Evolutionary conservation across 2,797 vertebrate species (phyloP).

Genomic region (Gambelia wislizenii): DNA sequence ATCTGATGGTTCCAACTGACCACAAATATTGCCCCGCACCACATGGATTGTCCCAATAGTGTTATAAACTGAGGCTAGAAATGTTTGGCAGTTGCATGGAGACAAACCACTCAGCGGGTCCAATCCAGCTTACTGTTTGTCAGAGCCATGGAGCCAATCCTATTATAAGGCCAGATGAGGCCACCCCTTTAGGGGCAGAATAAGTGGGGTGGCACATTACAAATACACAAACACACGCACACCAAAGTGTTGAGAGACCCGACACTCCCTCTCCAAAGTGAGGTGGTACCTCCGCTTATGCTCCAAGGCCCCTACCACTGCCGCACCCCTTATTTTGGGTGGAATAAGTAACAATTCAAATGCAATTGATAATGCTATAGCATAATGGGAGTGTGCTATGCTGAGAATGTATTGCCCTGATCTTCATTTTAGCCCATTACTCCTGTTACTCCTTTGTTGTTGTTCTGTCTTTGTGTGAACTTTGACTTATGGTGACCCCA

Average conservation of each 20-base stretch:
- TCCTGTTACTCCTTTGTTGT: not conserved
- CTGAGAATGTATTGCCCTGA: constrained; percentile 21
- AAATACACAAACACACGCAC: too few relatives aligned
- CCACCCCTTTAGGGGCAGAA: not conserved
- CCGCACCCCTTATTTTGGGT: constrained; percentile 41
- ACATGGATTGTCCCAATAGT: not conserved
- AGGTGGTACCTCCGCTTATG: too few relatives aligned
- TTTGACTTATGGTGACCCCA: too few relatives aligned
- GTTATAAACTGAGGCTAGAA: not conserved
- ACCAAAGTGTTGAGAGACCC: too few relatives aligned
- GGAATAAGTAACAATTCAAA: constrained; percentile 62
- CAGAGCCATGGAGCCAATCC: not conserved
- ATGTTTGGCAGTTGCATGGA: not conserved
- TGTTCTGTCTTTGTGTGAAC: too few relatives aligned
- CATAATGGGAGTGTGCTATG: constrained; percentile 41
- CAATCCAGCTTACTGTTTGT: not conserved
- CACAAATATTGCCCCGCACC: not conserved
- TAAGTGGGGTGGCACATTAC: too few relatives aligned
- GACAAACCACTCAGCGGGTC: not conserved
- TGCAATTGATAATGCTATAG: constrained; percentile 66
- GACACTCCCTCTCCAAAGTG: too few relatives aligned
- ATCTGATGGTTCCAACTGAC: not conserved
- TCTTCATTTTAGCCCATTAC: constrained; percentile 22
- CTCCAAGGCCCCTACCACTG: too few relatives aligned
- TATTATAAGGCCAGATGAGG: not conserved